These are phyloP conservation scores for Salvelinus fontinalis DNA, from an alignment of 2,113 vertebrate genomes.

Conservation along the genomic window DNA sequence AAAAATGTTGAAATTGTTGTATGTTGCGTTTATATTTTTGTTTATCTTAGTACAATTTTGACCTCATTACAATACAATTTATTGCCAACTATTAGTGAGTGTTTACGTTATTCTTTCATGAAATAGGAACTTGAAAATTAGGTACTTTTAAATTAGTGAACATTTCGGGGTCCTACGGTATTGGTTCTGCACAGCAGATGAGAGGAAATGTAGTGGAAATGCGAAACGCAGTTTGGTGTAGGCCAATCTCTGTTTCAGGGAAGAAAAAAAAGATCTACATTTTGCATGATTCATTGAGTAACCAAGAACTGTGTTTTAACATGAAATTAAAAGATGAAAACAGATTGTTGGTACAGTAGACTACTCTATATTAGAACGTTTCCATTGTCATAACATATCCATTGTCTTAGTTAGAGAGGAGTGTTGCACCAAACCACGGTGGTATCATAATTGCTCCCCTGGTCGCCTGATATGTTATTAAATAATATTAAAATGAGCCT, in stretches of 20 bases:
- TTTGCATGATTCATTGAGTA: background rate
- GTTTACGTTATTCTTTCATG: background rate
- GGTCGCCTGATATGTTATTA: conserved; percentile 27
- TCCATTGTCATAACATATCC: background rate
- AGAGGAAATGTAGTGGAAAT: background rate
- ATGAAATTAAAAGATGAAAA: background rate
- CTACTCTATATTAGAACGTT: background rate
- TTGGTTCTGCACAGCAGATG: background rate
- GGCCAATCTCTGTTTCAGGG: background rate
- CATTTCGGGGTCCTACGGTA: background rate
- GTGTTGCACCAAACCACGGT: background rate
- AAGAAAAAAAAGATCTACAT: background rate
- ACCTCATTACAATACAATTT: background rate
- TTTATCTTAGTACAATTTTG: background rate
- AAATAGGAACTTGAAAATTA: background rate
- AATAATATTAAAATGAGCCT: conserved; percentile 49
- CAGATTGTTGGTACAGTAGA: background rate
- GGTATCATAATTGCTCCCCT: conserved; percentile 34
- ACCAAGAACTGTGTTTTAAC: background rate
- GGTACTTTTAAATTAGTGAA: too few relatives aligned
- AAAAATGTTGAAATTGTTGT: too few relatives aligned
- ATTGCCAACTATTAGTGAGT: background rate
- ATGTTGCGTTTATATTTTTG: too few relatives aligned
- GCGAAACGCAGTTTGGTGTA: background rate
- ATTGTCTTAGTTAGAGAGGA: background rate